Base-by-base conservation (phyloP, 2,888 invertebrate genomes). In the Sericinus montela region DNA sequence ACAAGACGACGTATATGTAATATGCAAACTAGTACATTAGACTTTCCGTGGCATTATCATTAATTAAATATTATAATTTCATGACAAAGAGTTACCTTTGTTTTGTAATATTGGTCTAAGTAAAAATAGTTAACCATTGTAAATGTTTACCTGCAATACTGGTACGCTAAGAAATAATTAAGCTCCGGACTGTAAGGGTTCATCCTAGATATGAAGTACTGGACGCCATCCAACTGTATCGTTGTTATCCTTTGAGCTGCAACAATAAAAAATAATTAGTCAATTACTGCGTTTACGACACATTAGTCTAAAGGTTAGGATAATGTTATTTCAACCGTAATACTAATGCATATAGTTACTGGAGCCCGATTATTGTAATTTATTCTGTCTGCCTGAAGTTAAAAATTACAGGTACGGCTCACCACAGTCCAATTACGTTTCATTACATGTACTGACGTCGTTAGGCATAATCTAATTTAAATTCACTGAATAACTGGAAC, bases 111-210 rank as follows among this genome's bases (percentile, higher is more conserved):
- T n/a, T n/a, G n/a, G n/a, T n/a, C n/a, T n/a, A n/a, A n/a, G n/a
- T 19, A 32, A 32, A 39, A 9, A 16, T 25, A 34, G 41, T 28
- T 11, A 36, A 30, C 28, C 11, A 13, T 23, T 41, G n/a, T 29
- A 29, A 29, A 54, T 53, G 63, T 61, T 72, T 74, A 89, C 89
- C 89, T 93, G 82, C 96, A 96, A 72, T 96, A 96, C 72, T 96
- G 95, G 81, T 96, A 96, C 40, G 96, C 95, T 69, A 95, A 89
- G 89, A 94, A 95, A 76, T 94, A 96, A 83, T 96, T 96, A 56
- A 95, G 90, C 78, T 95, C 94, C 23, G 95, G 95, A 57, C 95
- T 94, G 80, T 95, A 95, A 9, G 95, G 95, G 80, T 95, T 95
- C 95, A 95, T 95, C 70, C 95, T 90, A 65, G 95, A 95, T 59